Evolutionary conservation across 2,797 vertebrate species (phyloP).

Genomic region (Mallotus villosus): DNA sequence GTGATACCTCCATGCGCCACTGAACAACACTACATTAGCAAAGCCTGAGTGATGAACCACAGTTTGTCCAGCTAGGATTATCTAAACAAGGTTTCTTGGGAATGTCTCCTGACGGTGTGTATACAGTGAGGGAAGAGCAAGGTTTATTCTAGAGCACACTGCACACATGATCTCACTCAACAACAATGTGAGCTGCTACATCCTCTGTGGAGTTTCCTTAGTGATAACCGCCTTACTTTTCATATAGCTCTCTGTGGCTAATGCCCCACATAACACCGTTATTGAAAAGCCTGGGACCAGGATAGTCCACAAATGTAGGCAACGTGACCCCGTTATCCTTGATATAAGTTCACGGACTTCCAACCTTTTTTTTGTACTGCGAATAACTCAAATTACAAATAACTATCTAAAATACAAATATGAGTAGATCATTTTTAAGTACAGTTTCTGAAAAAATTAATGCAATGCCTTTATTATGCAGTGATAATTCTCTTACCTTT

Average conservation of each 20-base stretch:
- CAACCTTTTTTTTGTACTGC: not conserved
- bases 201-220: slow-evolving; percentile 56
- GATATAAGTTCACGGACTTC: not conserved
- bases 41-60: not conserved
- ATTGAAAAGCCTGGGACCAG: not conserved
- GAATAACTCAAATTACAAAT: not conserved
- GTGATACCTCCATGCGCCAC: not conserved
- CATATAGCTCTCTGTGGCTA: slow-evolving; percentile 17
- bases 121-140: slow-evolving; percentile 11
- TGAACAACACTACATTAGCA: not conserved
- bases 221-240: slow-evolving; percentile 36
- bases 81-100: slow-evolving; percentile 30
- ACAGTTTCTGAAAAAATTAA: not conserved
- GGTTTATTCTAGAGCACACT: slow-evolving; percentile 50
- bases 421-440: not conserved
- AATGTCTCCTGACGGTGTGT: slow-evolving; percentile 32
- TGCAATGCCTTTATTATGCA: not conserved
- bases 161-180: slow-evolving; percentile 62
- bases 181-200: slow-evolving; percentile 59
- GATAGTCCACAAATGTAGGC: not conserved
- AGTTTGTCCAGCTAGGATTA: slow-evolving; percentile 10
- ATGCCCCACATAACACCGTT: not conserved
- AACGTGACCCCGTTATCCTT: not conserved
- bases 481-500: slow-evolving; percentile 49
- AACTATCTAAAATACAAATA: not conserved